Percentiles rank a stretch among this genome's conserved stretches.
Conservation (phyloP, 2,888 invertebrate species). For the Chrysopilus asiliformis region DNA sequence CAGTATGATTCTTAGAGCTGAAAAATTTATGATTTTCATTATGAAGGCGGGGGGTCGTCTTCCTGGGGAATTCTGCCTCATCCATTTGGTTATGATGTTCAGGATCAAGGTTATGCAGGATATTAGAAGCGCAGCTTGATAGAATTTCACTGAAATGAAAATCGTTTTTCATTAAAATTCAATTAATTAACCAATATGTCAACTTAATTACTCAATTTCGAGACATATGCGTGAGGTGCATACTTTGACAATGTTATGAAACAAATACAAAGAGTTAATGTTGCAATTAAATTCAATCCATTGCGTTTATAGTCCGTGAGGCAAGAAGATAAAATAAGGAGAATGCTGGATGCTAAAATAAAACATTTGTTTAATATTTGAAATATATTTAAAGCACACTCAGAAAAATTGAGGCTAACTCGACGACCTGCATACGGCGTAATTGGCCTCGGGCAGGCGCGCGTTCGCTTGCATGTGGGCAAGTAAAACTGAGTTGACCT, state of each 20-base stretch:
- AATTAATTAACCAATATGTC: not conserved
- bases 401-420: too few species aligned
- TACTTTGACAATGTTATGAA: conserved; percentile 27
- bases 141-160: conserved; percentile 22
- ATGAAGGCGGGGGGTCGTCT: conserved; percentile 19
- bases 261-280: conserved; percentile 23
- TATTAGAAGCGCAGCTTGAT: conserved; percentile 22
- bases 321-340: too few species aligned
- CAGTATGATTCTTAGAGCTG: conserved; percentile 21
- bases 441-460: too few species aligned
- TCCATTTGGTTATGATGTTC: conserved; percentile 27
- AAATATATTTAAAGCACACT: too few species aligned
- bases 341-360: too few species aligned
- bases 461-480: too few species aligned
- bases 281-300: conserved; percentile 24
- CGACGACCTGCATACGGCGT: too few species aligned
- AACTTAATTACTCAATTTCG: conserved; percentile 23
- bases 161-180: not conserved
- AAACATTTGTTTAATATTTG: too few species aligned
- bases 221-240: conserved; percentile 27
- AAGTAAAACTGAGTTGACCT: too few species aligned
- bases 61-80: conserved; percentile 27
- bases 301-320: too few species aligned
- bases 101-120: conserved; percentile 25
- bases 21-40: conserved; percentile 19